Conservation (phyloP, 1,140 invertebrate genomes). For the Drosophila virilis region DNA sequence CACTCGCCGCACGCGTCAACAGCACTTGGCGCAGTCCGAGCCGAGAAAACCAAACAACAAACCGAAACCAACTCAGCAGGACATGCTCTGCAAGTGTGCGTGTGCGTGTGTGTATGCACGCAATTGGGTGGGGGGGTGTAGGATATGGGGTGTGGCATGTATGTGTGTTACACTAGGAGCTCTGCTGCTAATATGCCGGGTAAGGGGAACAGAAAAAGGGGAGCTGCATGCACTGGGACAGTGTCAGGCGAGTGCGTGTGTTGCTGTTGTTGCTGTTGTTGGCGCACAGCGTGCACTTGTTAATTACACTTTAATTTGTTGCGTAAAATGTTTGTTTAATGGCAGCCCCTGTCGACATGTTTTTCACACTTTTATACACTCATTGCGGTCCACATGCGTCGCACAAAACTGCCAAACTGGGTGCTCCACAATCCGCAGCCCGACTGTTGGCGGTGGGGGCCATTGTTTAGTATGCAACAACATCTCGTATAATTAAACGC, state of each 20-base stretch:
- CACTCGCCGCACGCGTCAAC: slow-evolving; percentile 79
- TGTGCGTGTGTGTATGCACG: slow-evolving; percentile 16
- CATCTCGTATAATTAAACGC: slow-evolving; percentile 75
- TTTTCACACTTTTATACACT: slow-evolving; percentile 75
- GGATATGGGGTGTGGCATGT: background rate
- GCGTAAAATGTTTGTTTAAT: slow-evolving; percentile 82
- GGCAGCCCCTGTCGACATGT: slow-evolving; percentile 72
- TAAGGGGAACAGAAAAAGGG: slow-evolving; percentile 3
- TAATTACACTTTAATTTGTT: slow-evolving; percentile 83
- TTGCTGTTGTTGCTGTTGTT: slow-evolving; percentile 26
- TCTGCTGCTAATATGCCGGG: slow-evolving; percentile 64
- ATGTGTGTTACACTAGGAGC: slow-evolving; percentile 8
- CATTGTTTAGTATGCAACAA: slow-evolving; percentile 69
- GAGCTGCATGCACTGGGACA: slow-evolving; percentile 43
- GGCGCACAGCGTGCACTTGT: slow-evolving; percentile 74
- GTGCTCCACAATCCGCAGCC: background rate
- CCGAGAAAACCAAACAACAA: slow-evolving; percentile 51
- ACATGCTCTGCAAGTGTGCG: slow-evolving; percentile 32
- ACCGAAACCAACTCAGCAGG: slow-evolving; percentile 47
- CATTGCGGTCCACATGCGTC: slow-evolving; percentile 43
- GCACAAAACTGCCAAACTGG: slow-evolving; percentile 31
- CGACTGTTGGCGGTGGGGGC: slow-evolving; percentile 13
- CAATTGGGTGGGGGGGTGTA: background rate
- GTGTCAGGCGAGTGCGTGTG: slow-evolving; percentile 23
- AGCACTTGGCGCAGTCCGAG: slow-evolving; percentile 72